phyloP scores from a whole-genome alignment of 2,113 vertebrate genomes.

The Amphiprion ocellaris region DNA sequence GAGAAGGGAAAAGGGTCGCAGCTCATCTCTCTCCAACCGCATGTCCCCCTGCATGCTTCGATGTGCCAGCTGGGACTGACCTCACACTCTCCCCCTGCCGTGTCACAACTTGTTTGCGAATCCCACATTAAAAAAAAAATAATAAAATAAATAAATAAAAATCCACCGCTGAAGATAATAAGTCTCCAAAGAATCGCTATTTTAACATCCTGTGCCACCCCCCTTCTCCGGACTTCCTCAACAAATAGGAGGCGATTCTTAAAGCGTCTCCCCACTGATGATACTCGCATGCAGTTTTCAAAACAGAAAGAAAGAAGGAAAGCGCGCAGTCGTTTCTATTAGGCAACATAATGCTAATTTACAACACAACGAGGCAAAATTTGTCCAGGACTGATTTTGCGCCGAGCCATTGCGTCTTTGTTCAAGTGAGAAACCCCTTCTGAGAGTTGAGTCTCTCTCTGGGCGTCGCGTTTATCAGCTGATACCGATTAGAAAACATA shows the following conservation, averaged over 20 bases:
- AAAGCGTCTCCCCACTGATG: slow-evolving; percentile 12
- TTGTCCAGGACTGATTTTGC: slow-evolving; percentile 10
- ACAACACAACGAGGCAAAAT: not conserved
- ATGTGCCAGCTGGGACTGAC: slow-evolving; percentile 63
- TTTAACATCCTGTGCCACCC: not conserved
- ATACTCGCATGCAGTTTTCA: slow-evolving; percentile 20
- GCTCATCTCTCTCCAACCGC: slow-evolving; percentile 22
- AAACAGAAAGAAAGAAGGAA: not conserved
- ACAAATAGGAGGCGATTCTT: slow-evolving; percentile 65
- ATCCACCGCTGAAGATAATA: slow-evolving; percentile 17
- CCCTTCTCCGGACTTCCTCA: slow-evolving; percentile 9
- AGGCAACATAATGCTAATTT: not conserved
- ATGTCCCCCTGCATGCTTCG: slow-evolving; percentile 32
- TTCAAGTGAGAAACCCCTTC: slow-evolving; percentile 33
- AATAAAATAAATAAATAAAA: not conserved
- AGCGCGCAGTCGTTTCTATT: not conserved
- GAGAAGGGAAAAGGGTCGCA: slow-evolving; percentile 25
- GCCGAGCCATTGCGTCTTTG: slow-evolving; percentile 28
- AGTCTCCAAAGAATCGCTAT: slow-evolving; percentile 47
- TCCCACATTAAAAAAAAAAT: slow-evolving; percentile 37
- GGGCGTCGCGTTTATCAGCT: not conserved
- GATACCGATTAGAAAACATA: not conserved
- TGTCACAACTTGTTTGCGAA: slow-evolving; percentile 79
- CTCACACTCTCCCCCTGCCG: slow-evolving; percentile 44
- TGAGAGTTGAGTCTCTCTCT: slow-evolving; percentile 24